Base-by-base conservation (phyloP, 2,797 vertebrate species). In the Cossypha niveicapilla region DNA sequence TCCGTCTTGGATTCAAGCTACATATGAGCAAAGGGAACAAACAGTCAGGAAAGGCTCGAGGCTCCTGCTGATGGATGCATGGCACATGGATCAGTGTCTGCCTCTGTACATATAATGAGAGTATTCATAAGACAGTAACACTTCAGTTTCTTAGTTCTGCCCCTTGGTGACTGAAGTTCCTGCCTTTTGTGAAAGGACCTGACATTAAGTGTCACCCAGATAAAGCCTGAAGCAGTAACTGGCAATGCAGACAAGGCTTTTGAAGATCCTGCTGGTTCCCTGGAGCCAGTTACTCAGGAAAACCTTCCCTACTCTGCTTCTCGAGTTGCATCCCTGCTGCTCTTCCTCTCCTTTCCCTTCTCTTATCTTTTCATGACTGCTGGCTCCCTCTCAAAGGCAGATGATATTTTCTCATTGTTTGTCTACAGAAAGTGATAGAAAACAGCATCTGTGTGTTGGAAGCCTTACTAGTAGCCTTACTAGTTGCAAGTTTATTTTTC, bases 111-210 rank as follows among this genome's bases (percentile, higher is more conserved):
- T 56, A 89, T 30, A 96, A 95, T 66, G 74, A 58, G 22, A 56
- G 35, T 45, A 93, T 87, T 95, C 67, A 91, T 15, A 28, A 54
- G 37, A 50, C 28, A 62, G 71, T 48, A 62, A 45, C 54, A 45
- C 45, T 90, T 80, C 12, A 11, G 39, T 82, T 86, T 90, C 73
- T 37, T 48, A 71, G 44, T 73, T 70, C 3, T 1, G 39, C 27
- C n/a, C 8, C 17, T 35, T 84, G 70, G 50, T 82, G 82, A 86
- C 60, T 82, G 63, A 84, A 88, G 35, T 60, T 67, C 44, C 80
- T 86, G 58, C 71, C 53, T 48, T 93, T 76, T 0, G 0, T 66
- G 76, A 85, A 60, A 70, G 34, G n/a, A 37, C 0, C 0, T 47
- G 66, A 45, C 56, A 25, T 22, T 27, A 58, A 28, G 25, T 41